Evolutionary conservation across 2,113 vertebrate species (phyloP).

Genomic region (Psittacara wagleri): DNA sequence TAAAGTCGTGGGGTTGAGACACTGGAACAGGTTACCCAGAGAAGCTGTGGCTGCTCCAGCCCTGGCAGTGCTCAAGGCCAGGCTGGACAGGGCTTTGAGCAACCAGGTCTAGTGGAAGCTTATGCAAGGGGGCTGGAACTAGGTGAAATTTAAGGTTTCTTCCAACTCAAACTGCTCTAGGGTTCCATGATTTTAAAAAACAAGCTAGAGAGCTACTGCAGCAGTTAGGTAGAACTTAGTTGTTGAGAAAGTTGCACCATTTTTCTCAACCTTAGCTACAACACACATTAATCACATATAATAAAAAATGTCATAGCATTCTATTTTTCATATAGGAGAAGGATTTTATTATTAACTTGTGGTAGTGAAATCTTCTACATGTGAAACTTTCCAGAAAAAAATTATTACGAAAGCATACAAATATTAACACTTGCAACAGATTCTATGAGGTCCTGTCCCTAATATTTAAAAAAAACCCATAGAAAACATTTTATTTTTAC

Average conservation of each 20-base stretch:
- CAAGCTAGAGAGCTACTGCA: not conserved
- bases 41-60: not conserved
- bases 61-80: not conserved
- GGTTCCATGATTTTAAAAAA: not conserved
- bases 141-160: not conserved
- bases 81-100: fast-evolving
- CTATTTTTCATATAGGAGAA: not conserved
- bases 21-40: not conserved
- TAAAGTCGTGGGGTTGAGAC: fast-evolving
- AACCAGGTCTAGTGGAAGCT: not conserved
- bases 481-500: not conserved
- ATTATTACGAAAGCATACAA: not conserved
- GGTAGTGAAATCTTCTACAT: not conserved
- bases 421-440: not conserved
- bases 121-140: fast-evolving
- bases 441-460: not conserved
- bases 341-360: not conserved
- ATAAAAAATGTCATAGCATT: not conserved
- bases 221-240: not conserved
- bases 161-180: not conserved
- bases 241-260: fast-evolving
- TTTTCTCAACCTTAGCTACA: not conserved
- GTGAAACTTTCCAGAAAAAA: not conserved
- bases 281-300: fast-evolving
- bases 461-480: not conserved